Evolutionary conservation across 2,113 vertebrate genomes (phyloP).

Genomic region (Brienomyrus longianalis): DNA sequence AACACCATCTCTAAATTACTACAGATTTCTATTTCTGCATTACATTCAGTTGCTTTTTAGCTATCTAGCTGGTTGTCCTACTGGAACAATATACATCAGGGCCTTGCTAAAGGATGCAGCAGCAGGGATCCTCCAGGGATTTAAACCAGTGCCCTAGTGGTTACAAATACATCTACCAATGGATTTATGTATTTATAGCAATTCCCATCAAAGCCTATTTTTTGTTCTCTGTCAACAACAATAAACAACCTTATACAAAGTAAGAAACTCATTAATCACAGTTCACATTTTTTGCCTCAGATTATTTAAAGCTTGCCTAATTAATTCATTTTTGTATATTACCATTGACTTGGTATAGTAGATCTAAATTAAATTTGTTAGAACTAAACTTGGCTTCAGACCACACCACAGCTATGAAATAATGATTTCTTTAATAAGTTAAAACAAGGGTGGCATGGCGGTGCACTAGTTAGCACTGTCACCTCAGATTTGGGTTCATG

Average conservation of each 20-base stretch:
- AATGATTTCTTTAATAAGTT: neutral
- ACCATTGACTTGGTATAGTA: neutral
- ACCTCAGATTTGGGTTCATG: neutral
- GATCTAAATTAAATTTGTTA: neutral
- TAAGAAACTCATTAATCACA: neutral
- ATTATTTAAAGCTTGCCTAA: neutral
- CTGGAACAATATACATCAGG: neutral
- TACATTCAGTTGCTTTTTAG: neutral
- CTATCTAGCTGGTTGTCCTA: neutral
- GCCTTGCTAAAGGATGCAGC: neutral
- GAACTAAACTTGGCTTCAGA: neutral
- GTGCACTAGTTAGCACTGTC: neutral
- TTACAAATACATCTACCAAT: neutral
- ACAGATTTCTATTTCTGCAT: neutral
- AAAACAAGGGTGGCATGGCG: neutral
- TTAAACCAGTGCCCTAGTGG: neutral
- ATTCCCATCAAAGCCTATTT: neutral
- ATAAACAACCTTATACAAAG: neutral
- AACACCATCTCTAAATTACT: neutral
- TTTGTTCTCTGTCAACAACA: neutral
- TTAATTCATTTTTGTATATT: neutral
- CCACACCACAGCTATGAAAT: neutral
- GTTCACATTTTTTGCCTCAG: neutral
- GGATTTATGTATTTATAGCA: neutral
- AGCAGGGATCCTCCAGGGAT: neutral